Evolutionary conservation across 2,797 vertebrate genomes (phyloP), one percentile per base, ranked within the genome.

Genomic region (Xerus rutilus): DNA sequence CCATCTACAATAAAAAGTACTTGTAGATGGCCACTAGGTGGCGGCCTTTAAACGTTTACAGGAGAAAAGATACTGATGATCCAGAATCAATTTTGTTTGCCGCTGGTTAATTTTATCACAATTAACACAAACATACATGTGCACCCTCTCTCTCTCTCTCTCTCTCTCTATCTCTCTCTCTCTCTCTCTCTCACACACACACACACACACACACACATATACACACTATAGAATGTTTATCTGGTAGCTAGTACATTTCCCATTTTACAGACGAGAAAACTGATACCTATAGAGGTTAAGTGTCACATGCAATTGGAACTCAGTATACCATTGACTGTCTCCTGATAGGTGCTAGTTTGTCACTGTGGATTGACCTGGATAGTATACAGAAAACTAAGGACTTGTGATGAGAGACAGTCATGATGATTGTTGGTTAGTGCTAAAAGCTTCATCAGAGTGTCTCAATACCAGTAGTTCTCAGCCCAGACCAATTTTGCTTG

Each of bases 1-100:
- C 39, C 2, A 39, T 49, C 45, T 25, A 47, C 45, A 82, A 10
- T 39, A n/a, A n/a, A 17, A 87, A 95, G 62, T 96, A 74, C 89
- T 91, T 43, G 15, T 0, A 9, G 0, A 35, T 0, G 15, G 67
- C 98, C 98, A 98, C 98, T 74, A 98, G 98, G 95, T 97, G 98
- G 98, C 98, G 70, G 10, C 90, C 0, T 94, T 93, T 94, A 95
- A 97, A 97, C 97, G 69, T 23, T 0, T 72, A 73, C 86, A 30
- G 35, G 28, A 62, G 62, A 73, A 74, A 93, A 67, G n/a, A 67
- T 17, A 67, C 15, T 35, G 13, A 30, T 1, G 28, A 54, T 45
- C 30, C 47, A 59, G 4, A 57, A 21, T 43, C 39, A 78, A 70
- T 45, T 86, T 54, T 21, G 15, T 62, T 76, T n/a, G 12, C 54